These are phyloP conservation scores for Pitangus sulphuratus DNA, from an alignment of 2,797 vertebrate species.

Conservation along the genomic window DNA sequence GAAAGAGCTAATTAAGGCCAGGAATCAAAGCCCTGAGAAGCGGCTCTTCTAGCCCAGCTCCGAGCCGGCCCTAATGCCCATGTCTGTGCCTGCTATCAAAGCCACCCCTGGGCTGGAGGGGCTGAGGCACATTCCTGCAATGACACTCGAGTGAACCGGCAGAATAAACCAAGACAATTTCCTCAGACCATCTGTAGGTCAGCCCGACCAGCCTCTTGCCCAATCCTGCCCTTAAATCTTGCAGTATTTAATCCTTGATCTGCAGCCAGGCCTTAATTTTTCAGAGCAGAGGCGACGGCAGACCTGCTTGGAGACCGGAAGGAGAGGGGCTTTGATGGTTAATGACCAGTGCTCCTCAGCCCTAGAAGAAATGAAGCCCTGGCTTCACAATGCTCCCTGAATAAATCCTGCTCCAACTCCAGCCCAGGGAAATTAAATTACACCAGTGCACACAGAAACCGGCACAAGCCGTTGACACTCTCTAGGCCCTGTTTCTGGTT, in stretches of 20 bases:
- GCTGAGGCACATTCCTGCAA: neutral
- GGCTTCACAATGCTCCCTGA: neutral
- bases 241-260: conserved; percentile 16
- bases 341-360: neutral
- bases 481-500: neutral
- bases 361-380: neutral
- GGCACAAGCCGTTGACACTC: neutral
- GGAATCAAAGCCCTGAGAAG: conserved; percentile 70
- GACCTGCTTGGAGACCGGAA: neutral
- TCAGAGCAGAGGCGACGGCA: neutral
- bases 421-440: neutral
- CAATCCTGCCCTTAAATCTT: neutral
- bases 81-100: conserved; percentile 18
- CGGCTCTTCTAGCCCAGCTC: conserved; percentile 5
- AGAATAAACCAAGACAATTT: neutral
- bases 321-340: neutral
- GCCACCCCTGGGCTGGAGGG: neutral
- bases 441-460: neutral
- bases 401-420: neutral
- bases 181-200: conserved; percentile 14
- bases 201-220: neutral
- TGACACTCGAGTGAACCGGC: neutral
- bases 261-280: conserved; percentile 29
- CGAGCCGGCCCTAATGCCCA: neutral
- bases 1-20: conserved; percentile 75